phyloP scores from a whole-genome alignment of 1,140 invertebrate species.

The Grapholita molesta region DNA sequence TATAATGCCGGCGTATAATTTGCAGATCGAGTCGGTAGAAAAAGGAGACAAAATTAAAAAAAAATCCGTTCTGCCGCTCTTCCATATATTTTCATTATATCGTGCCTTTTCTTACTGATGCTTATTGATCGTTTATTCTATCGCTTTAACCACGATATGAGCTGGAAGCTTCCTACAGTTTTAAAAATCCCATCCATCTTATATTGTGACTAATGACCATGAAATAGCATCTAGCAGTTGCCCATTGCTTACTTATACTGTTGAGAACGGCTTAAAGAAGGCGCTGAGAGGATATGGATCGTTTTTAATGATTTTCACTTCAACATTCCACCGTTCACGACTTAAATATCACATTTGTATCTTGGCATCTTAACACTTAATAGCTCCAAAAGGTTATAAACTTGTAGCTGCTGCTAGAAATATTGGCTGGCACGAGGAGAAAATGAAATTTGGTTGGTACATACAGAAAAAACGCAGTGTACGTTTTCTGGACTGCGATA shows the following conservation, averaged over 20 bases:
- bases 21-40: no score
- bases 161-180: no score
- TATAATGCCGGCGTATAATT: no score
- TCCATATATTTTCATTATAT: no score
- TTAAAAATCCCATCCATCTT: not conserved
- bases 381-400: not conserved
- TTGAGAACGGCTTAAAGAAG: conserved; percentile 40
- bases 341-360: not conserved
- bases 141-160: no score
- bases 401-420: not conserved
- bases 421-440: not conserved
- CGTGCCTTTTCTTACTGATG: no score
- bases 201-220: no score
- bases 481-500: no score
- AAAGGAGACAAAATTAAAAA: no score
- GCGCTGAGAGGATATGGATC: not conserved
- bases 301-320: not conserved
- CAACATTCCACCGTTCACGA: not conserved
- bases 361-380: not conserved
- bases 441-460: not conserved
- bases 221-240: not conserved
- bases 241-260: conserved; percentile 11
- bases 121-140: no score
- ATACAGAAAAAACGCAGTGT: no score
- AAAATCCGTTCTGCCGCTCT: no score